These are phyloP conservation scores for Rhynchotus rufescens DNA, from an alignment of 2,797 vertebrate species.

Conservation along the genomic window DNA sequence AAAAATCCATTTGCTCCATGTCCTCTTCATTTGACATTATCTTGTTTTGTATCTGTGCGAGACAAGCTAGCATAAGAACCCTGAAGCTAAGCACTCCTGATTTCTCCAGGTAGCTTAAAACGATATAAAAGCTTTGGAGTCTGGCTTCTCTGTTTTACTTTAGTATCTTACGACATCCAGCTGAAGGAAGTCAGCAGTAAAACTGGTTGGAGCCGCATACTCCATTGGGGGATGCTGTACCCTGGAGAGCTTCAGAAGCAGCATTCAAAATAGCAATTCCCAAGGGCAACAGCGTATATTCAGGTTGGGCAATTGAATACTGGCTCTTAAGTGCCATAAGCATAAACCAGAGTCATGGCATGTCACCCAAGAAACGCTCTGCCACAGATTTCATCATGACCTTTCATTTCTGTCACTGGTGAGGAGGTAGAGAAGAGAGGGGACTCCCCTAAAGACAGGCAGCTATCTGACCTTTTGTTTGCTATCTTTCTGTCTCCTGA, in stretches of 20 bases:
- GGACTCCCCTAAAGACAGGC: background rate
- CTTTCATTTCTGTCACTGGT: background rate
- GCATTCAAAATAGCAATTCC: constrained; percentile 31
- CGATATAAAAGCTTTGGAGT: background rate
- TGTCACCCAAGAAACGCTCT: background rate
- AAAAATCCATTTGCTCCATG: background rate
- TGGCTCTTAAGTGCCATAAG: background rate
- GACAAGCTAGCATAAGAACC: background rate
- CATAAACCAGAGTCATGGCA: background rate
- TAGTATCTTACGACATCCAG: background rate
- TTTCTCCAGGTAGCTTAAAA: background rate
- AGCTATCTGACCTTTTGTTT: background rate
- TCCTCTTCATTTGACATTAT: background rate
- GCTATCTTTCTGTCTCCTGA: background rate
- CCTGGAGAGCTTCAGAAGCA: constrained; percentile 2
- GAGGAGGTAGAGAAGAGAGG: background rate
- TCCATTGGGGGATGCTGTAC: background rate
- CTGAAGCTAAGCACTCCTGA: background rate
- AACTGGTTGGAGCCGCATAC: background rate
- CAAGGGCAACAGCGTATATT: background rate
- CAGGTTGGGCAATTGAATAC: background rate
- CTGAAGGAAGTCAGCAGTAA: constrained; percentile 20
- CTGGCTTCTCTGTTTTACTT: background rate
- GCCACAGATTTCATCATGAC: background rate
- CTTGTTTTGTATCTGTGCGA: background rate